phyloP scores from a whole-genome alignment of 1,140 invertebrate species.

The Goniozus legneri region DNA sequence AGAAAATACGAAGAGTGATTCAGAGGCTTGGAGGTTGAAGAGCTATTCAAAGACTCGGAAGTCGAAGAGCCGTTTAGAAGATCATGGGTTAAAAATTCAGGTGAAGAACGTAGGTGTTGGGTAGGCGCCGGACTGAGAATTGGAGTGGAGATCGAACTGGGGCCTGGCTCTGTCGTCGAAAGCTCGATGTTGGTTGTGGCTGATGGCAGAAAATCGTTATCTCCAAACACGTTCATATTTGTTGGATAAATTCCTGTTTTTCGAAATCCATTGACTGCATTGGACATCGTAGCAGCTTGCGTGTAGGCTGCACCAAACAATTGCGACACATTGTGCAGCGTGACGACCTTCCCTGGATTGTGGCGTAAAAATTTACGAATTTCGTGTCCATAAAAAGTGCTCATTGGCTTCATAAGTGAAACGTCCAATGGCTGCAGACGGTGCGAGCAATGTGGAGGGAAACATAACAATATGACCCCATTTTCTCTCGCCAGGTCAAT shows the following conservation, averaged over 20 bases:
- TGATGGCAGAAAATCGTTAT: conserved; percentile 18
- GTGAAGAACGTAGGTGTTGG: too few species aligned
- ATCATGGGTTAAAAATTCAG: too few species aligned
- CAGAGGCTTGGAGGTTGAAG: background rate
- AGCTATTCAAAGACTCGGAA: background rate
- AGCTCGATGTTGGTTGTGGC: background rate
- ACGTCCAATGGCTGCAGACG: conserved; percentile 44
- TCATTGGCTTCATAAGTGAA: conserved; percentile 40
- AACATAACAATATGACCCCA: conserved; percentile 35
- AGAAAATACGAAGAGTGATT: background rate
- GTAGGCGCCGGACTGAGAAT: too few species aligned
- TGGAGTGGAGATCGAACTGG: background rate
- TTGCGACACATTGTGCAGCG: conserved; percentile 27
- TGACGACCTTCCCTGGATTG: conserved; percentile 29
- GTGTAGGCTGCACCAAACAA: conserved; percentile 32
- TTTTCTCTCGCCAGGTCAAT: conserved; percentile 37
- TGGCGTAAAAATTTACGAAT: conserved; percentile 28
- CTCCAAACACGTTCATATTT: conserved; percentile 26
- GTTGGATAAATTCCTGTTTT: conserved; percentile 34
- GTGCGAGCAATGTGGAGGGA: conserved; percentile 45
- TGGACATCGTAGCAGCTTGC: conserved; percentile 33
- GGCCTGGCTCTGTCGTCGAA: background rate
- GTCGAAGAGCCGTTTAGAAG: background rate
- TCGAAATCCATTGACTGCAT: conserved; percentile 34
- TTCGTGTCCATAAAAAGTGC: conserved; percentile 35